A percentile compares a stretch with the other conserved stretches of the same genome.
Evolutionary conservation across 23 tunicate genomes (phyloP).

Genomic region (Ascidia mentula): DNA sequence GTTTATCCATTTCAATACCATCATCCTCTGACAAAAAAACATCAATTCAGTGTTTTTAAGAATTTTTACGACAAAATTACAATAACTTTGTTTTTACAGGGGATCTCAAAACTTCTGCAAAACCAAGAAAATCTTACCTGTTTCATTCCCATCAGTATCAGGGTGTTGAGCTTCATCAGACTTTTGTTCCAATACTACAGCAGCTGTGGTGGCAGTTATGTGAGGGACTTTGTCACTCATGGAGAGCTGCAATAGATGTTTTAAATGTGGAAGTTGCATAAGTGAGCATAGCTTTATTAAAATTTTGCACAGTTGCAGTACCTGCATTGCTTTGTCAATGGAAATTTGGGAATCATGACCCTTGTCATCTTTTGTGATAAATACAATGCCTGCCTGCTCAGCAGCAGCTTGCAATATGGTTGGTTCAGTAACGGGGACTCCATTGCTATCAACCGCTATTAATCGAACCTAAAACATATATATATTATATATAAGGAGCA

Average conservation of each 20-base stretch:
- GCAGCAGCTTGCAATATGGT: constrained; percentile 99
- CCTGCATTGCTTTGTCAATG: constrained; percentile 98
- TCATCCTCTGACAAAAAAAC: constrained; percentile 48
- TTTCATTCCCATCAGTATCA: constrained; percentile 73
- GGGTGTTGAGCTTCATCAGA: constrained; percentile 24
- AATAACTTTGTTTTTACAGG: too few relatives aligned
- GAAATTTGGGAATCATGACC: constrained; percentile 63
- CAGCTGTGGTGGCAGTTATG: constrained; percentile 88
- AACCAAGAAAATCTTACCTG: constrained; percentile 57
- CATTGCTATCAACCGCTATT: constrained; percentile 95
- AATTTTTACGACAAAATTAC: too few relatives aligned
- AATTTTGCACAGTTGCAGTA: not conserved
- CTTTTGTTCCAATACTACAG: constrained; percentile 63
- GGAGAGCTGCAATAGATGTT: constrained; percentile 37
- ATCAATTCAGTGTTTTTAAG: too few relatives aligned
- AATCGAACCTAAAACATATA: constrained; percentile 55
- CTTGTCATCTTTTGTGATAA: constrained; percentile 80
- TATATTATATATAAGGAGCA: not conserved
- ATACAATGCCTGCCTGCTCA: constrained; percentile 97
- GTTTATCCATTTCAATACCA: constrained; percentile 28
- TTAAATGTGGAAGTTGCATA: not conserved
- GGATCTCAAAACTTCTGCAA: too few relatives aligned
- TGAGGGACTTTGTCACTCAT: constrained; percentile 52
- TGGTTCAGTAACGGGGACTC: constrained; percentile 95
- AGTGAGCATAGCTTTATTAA: too few relatives aligned